Evolutionary conservation across 2,888 invertebrate genomes (phyloP).

Genomic region (Mythimna pallens): DNA sequence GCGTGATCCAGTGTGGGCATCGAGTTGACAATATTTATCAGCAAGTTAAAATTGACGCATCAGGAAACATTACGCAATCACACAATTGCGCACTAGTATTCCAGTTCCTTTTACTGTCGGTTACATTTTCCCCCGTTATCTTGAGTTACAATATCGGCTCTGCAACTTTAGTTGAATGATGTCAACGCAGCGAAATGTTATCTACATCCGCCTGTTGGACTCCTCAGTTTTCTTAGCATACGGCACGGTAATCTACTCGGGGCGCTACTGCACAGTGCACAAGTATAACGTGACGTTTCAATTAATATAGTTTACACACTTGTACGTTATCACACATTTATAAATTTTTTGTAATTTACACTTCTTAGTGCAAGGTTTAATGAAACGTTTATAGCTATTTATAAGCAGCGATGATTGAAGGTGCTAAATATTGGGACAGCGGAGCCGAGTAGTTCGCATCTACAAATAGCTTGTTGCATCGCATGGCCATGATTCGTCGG

Average conservation of each 20-base stretch:
- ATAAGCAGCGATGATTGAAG: slow-evolving; percentile 28
- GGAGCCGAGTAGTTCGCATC: slow-evolving; percentile 62
- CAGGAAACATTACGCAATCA: slow-evolving; percentile 43
- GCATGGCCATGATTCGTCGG: slow-evolving; percentile 71
- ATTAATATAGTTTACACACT: slow-evolving; percentile 3
- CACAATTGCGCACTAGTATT: slow-evolving; percentile 49
- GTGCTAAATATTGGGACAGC: slow-evolving; percentile 51
- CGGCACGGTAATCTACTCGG: slow-evolving; percentile 40
- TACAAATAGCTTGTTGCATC: slow-evolving; percentile 76
- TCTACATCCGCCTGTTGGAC: slow-evolving; percentile 83
- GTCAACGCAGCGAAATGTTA: slow-evolving; percentile 84
- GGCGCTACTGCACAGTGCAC: slow-evolving; percentile 36
- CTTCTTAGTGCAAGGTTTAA: slow-evolving; percentile 4
- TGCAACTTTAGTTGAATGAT: slow-evolving; percentile 73
- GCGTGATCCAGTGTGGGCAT: slow-evolving; percentile 12
- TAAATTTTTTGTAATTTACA: not conserved
- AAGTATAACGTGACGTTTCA: slow-evolving; percentile 23
- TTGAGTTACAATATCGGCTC: slow-evolving; percentile 59
- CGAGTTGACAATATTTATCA: slow-evolving; percentile 36
- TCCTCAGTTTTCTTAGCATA: slow-evolving; percentile 69
- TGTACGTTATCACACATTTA: not conserved
- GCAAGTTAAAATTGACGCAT: slow-evolving; percentile 35
- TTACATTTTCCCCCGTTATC: slow-evolving; percentile 57
- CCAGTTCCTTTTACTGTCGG: slow-evolving; percentile 46
- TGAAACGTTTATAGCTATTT: slow-evolving; percentile 4